Base-by-base conservation (phyloP, 1,140 invertebrate genomes). In the Drosophila sturtevanti region DNA sequence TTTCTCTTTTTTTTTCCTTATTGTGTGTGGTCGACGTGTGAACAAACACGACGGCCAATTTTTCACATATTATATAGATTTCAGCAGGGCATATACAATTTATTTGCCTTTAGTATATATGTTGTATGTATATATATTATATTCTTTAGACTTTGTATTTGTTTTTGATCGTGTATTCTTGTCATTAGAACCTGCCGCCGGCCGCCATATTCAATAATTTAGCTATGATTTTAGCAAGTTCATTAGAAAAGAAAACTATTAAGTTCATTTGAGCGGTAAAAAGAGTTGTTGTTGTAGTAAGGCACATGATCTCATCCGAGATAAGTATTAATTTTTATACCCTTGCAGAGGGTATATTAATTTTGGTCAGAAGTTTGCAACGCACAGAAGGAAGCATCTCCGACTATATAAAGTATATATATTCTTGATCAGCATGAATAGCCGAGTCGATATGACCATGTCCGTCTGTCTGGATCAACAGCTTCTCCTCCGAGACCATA, bases 21-120 rank as follows among this genome's bases (percentile, higher is more conserved):
- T 12, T 37, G 12, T 38, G 10, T 72, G 24, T 79, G 82, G 82
- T 41, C 63, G 84, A 86, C 82, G 82, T 86, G 82, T 76, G 41
- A 52, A 54, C 52, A 64, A 67, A 78, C 82, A 86, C 82, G 84
- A 69, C 34, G 54, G 9, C 75, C 68, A 62, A 37, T 71, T 72
- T 75, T 55, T 62, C 27, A 44, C 38, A n/a, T n/a, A n/a, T n/a
- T 54, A 58, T 35, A 41, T 55, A 61, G 69, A 27, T 63, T 66
- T 37, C 1, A 2, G 14, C 24, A 24, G 24, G 24, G 24, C 27
- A 4, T 44, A 67, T 34, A 60, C n/a, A n/a, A n/a, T 71, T 67
- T 63, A 27, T 56, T 73, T 59, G 62, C 31, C 37, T 58, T 71
- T 71, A 31, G n/a, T 61, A 63, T 37, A 37, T 31, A 58, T 35